phyloP scores from a whole-genome alignment of 2,888 invertebrate species.

The Synergus itoensis region DNA sequence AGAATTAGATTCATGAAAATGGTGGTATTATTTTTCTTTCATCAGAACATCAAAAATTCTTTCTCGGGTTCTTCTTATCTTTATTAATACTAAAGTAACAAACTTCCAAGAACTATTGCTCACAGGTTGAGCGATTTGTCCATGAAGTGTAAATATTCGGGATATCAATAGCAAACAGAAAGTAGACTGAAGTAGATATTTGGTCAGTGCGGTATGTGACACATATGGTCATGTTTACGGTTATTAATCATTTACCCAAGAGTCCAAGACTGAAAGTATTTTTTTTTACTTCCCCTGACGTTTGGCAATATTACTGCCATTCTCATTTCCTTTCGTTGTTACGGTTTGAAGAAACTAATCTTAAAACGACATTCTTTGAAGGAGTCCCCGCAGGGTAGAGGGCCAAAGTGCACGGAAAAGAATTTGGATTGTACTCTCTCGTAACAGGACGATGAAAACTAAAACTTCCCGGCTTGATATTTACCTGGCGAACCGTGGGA shows the following conservation, averaged over 20 bases:
- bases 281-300: not conserved
- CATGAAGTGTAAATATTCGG: not conserved
- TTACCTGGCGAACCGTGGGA: slow-evolving; percentile 73
- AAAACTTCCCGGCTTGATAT: slow-evolving; percentile 53
- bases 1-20: no score
- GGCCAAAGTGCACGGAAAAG: slow-evolving; percentile 12
- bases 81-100: not conserved
- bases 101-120: not conserved
- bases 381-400: not conserved
- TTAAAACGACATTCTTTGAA: not conserved
- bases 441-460: slow-evolving; percentile 46
- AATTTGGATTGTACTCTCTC: not conserved
- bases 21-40: no score
- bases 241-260: not conserved
- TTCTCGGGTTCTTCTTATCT: not conserved
- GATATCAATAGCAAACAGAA: not conserved
- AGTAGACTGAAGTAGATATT: not conserved
- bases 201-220: not conserved
- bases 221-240: not conserved
- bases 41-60: no score
- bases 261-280: not conserved
- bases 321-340: not conserved
- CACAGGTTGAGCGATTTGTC: not conserved
- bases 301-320: not conserved
- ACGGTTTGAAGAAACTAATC: not conserved